Base-by-base conservation (phyloP, 2,888 invertebrate genomes). In the Trissolcus brochymenae region DNA sequence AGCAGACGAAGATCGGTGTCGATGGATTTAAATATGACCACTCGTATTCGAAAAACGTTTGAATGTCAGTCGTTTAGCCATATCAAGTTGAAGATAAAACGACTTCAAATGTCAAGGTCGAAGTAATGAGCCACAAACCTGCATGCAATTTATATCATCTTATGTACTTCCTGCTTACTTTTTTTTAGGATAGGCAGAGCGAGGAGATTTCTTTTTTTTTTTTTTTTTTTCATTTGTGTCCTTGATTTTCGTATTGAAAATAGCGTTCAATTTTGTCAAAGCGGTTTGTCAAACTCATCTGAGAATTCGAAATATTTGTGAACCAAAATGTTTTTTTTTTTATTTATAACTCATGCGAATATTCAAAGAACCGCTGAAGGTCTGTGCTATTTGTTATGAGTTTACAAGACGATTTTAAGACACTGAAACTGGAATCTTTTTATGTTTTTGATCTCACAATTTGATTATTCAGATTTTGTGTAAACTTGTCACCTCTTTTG, bases 91-190 rank as follows among this genome's bases (percentile, higher is more conserved):
- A 50, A 70, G 70, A 62, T 70, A 70, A 70, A 70, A 70, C 56
- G 21, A 49, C 56, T 56, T 25, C 50, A 70, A 70, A 70, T 70
- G 70, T 70, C 70, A 70, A 70, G 70, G 70, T 56, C 25, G 17
- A 49, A 25, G 56, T 56, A 70, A 61, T 51, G 70, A 70, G 62
- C 50, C 70, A 50, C 50, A 56, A 62, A 56, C 70, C 2, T 46
- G 55, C 60, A 3, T 35, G 40, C 17, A 55, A 50, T 41, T 56
- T 62, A 50, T 21, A 43, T 64, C 54, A 54, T 53, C 54, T 29
- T 29, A 7, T 4, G 4, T 29, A 4, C 29, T 29, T 7, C 4
- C 29, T 25, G 25, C 25, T 4, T 25, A 29, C 19, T 3, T 6
- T 29, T 29, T 29, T 29, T 29, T 29, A 6, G 29, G 29, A 1